A percentile compares a stretch with the other conserved stretches of the same genome.
These are phyloP conservation scores for Agrochola lota DNA, from an alignment of 2,888 invertebrate genomes.

Conservation along the genomic window DNA sequence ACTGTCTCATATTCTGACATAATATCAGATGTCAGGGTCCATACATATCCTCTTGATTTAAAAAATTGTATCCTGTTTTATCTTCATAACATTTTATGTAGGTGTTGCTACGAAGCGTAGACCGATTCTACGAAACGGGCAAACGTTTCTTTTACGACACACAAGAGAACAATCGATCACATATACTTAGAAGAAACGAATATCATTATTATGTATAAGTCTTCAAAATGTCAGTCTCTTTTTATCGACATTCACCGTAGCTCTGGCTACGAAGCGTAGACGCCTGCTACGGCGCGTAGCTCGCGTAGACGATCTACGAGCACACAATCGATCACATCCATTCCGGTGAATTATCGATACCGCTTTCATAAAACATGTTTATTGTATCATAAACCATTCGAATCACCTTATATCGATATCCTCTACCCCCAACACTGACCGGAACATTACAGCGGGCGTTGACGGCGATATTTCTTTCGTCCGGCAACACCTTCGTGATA, in stretches of 20 bases:
- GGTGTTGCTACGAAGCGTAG: conserved; percentile 32
- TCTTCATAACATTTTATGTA: background rate
- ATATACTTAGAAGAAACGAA: background rate
- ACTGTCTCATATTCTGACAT: background rate
- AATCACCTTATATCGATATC: conserved; percentile 53
- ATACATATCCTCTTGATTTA: background rate
- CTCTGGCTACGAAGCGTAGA: conserved; percentile 37
- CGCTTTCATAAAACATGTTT: conserved; percentile 18
- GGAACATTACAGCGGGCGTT: conserved; percentile 75
- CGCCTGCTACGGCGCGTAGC: conserved; percentile 23
- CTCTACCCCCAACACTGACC: conserved; percentile 70
- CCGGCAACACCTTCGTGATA: conserved; percentile 76
- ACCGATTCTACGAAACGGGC: conserved; percentile 8
- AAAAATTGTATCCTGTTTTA: background rate
- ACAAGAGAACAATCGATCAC: background rate
- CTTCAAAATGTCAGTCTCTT: background rate
- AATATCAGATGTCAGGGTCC: background rate
- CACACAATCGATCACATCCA: background rate
- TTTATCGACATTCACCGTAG: conserved; percentile 8
- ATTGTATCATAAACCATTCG: conserved; percentile 24
- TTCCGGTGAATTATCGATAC: background rate
- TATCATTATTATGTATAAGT: background rate
- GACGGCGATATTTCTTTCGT: conserved; percentile 87
- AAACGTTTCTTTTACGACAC: background rate
- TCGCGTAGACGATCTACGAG: conserved; percentile 19